Conservation (phyloP, 2,113 vertebrate genomes). For the Phoenicopterus ruber region DNA sequence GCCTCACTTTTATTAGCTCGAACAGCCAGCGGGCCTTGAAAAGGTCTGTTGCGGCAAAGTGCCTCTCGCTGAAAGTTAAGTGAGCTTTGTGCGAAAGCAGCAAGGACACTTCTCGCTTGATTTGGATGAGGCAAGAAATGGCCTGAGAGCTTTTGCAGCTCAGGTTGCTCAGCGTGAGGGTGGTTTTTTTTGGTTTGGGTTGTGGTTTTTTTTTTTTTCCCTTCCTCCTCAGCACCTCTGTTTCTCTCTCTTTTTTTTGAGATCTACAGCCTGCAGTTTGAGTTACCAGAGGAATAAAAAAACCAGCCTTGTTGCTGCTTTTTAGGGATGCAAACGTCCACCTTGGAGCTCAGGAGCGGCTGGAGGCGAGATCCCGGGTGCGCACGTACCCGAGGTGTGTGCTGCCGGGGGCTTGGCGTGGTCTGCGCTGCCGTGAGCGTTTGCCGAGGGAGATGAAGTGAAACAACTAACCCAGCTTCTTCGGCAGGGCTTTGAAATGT, state of each 20-base stretch:
- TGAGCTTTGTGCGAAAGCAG: slow-evolving; percentile 49
- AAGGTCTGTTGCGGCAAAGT: background rate
- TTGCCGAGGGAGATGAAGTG: background rate
- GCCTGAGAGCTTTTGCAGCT: background rate
- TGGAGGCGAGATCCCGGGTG: background rate
- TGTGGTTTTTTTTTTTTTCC: background rate
- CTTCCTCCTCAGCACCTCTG: background rate
- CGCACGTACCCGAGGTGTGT: rapidly evolving
- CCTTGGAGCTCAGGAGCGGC: background rate
- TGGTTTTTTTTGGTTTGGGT: background rate
- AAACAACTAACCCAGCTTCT: background rate
- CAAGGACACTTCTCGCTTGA: background rate
- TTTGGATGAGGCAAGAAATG: background rate
- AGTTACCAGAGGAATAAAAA: background rate
- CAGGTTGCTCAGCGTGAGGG: background rate
- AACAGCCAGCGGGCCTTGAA: background rate
- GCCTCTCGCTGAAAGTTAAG: background rate
- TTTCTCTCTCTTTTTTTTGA: background rate
- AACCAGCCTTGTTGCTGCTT: background rate
- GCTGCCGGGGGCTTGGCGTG: background rate
- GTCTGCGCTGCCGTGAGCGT: rapidly evolving
- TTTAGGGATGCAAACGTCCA: background rate
- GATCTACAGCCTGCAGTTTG: background rate
- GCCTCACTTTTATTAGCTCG: background rate
- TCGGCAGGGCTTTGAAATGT: background rate